Evolutionary conservation across 2,888 invertebrate genomes (phyloP).

Genomic region (Pseudococcus jackbeardsleyi): DNA sequence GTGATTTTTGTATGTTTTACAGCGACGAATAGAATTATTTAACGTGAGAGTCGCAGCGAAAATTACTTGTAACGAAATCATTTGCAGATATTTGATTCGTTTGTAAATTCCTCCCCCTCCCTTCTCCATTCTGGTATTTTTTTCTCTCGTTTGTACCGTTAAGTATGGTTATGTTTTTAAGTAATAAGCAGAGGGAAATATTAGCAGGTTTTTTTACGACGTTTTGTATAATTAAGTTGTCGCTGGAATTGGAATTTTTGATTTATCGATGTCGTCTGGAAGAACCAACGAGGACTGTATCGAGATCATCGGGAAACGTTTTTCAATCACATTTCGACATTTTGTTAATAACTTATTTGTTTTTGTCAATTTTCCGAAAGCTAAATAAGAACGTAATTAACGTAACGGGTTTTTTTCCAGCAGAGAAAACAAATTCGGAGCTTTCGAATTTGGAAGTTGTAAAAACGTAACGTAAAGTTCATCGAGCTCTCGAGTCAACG

Average conservation of each 20-base stretch:
- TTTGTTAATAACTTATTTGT: background rate
- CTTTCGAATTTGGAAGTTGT: background rate
- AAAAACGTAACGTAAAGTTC: constrained; percentile 13
- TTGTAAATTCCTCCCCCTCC: too few species aligned
- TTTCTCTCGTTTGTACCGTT: background rate
- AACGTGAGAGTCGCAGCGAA: constrained; percentile 24
- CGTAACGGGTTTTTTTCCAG: background rate
- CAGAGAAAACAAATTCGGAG: background rate
- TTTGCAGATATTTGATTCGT: constrained; percentile 29
- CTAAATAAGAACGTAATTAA: background rate
- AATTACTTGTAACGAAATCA: constrained; percentile 47
- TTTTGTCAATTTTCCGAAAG: background rate
- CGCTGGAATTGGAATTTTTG: background rate
- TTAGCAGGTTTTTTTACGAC: background rate
- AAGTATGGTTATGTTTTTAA: background rate
- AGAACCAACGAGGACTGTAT: background rate
- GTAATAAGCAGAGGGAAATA: background rate
- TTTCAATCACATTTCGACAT: constrained; percentile 21
- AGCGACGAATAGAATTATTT: constrained; percentile 11
- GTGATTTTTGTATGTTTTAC: constrained; percentile 22
- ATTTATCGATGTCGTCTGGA: background rate
- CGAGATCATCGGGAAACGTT: background rate
- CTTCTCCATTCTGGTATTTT: background rate
- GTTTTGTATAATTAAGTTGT: constrained; percentile 11
- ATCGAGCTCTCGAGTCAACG: background rate